phyloP scores from a whole-genome alignment of 2,888 invertebrate species.

The Andrena hattorfiana region DNA sequence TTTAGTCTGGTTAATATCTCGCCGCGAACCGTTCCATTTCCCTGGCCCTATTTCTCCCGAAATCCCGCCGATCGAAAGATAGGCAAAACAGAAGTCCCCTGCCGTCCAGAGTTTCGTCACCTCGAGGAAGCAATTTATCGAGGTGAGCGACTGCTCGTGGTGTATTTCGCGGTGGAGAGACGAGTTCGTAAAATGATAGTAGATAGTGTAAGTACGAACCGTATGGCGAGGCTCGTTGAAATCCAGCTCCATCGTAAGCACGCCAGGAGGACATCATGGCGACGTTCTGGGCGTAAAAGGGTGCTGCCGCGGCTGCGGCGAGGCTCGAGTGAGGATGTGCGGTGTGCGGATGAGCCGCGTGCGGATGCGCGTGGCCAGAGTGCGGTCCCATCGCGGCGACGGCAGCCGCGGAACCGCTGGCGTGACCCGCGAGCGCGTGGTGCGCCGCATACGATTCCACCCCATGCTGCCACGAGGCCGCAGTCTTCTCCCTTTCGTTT shows the following conservation, averaged over 20 bases:
- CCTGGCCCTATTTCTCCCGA: neutral
- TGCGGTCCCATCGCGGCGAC: slow-evolving; percentile 79
- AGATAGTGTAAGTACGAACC: slow-evolving; percentile 83
- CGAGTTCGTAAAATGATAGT: neutral
- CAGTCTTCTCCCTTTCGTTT: slow-evolving; percentile 81
- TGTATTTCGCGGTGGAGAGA: too few relatives aligned
- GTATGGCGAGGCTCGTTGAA: slow-evolving; percentile 93
- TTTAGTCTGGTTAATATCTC: slow-evolving; percentile 49
- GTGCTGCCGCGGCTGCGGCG: slow-evolving; percentile 86
- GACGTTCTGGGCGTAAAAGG: slow-evolving; percentile 93
- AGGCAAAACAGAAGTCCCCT: neutral
- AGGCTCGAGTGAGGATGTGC: slow-evolving; percentile 87
- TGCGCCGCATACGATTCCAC: slow-evolving; percentile 83
- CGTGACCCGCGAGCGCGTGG: slow-evolving; percentile 82
- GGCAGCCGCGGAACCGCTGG: slow-evolving; percentile 78
- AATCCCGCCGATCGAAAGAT: neutral
- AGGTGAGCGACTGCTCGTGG: too few relatives aligned
- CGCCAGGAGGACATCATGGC: slow-evolving; percentile 93
- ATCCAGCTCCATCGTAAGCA: slow-evolving; percentile 90
- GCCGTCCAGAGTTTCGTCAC: too few relatives aligned
- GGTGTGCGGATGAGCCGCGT: slow-evolving; percentile 84
- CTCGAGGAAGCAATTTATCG: too few relatives aligned
- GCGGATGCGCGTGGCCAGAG: slow-evolving; percentile 78
- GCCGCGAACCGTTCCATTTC: neutral
- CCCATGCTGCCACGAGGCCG: slow-evolving; percentile 84